Conservation (phyloP, 1,140 invertebrate species). For the Rhyzopertha dominica region DNA sequence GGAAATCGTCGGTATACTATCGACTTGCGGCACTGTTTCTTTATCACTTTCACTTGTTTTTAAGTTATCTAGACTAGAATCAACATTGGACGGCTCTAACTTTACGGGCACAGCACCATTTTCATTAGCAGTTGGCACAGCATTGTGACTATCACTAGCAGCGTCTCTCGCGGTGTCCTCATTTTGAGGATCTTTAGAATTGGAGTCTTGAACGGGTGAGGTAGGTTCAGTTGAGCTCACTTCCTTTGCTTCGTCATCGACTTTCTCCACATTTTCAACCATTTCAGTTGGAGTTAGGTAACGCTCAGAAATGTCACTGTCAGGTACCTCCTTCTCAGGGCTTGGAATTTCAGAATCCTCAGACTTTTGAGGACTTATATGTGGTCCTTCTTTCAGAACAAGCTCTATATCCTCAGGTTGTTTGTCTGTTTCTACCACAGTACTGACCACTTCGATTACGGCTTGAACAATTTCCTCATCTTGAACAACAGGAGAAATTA, state of each 20-base stretch:
- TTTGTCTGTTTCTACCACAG: constrained; percentile 29
- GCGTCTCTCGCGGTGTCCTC: too few relatives aligned
- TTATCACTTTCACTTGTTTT: constrained; percentile 44
- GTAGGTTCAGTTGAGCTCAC: constrained; percentile 49
- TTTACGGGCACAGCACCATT: constrained; percentile 47
- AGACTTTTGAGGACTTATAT: too few relatives aligned
- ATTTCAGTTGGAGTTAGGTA: constrained; percentile 42
- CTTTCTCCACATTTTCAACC: constrained; percentile 34
- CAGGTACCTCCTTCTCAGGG: constrained; percentile 34
- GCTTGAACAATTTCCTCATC: constrained; percentile 51
- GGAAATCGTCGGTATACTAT: constrained; percentile 66
- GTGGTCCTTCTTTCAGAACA: constrained; percentile 23
- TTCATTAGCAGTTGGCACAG: constrained; percentile 45
- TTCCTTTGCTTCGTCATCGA: constrained; percentile 31
- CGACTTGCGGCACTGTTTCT: constrained; percentile 51
- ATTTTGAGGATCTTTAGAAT: constrained; percentile 36
- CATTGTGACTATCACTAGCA: constrained; percentile 26
- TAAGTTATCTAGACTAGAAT: constrained; percentile 51
- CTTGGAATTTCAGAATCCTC: constrained; percentile 21
- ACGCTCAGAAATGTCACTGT: constrained; percentile 42
- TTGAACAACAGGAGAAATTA: constrained; percentile 45
- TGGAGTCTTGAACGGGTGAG: constrained; percentile 30
- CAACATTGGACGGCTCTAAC: constrained; percentile 57
- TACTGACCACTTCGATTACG: constrained; percentile 49
- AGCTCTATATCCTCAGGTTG: constrained; percentile 31